A percentile compares a stretch with the other conserved stretches of the same genome.
phyloP scores from a whole-genome alignment of 2,797 vertebrate species.

The Myotis daubentonii region DNA sequence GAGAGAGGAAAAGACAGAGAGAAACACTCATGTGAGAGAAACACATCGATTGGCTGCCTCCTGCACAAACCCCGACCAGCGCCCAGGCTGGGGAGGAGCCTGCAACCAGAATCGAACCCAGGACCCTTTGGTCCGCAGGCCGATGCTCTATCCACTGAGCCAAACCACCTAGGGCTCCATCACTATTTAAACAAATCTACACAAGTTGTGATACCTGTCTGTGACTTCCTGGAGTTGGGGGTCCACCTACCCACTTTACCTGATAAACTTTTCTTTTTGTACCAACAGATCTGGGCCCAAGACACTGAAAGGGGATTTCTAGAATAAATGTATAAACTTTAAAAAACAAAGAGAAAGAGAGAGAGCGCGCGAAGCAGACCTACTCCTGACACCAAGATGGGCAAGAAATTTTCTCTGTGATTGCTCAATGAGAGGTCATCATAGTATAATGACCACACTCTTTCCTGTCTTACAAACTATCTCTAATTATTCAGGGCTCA shows the following conservation, averaged over 20 bases:
- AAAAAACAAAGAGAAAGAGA: not conserved
- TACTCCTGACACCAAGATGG: not conserved
- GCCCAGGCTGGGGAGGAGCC: too few species aligned
- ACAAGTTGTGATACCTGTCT: conserved; percentile 64
- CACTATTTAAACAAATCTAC: conserved; percentile 61
- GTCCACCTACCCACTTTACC: conserved; percentile 27
- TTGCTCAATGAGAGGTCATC: not conserved
- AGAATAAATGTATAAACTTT: conserved; percentile 80
- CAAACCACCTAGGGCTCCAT: not conserved
- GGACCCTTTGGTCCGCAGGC: too few species aligned
- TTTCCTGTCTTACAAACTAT: conserved; percentile 5
- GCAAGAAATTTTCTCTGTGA: not conserved
- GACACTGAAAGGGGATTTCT: conserved; percentile 78
- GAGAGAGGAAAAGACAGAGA: too few species aligned
- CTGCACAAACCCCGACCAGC: too few species aligned
- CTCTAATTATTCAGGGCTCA: not conserved
- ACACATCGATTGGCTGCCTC: too few species aligned
- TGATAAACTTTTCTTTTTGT: conserved; percentile 76
- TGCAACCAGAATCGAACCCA: too few species aligned
- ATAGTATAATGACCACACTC: not conserved
- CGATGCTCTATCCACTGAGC: too few species aligned
- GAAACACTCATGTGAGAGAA: too few species aligned
- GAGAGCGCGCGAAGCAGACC: not conserved
- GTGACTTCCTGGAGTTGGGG: conserved; percentile 64
- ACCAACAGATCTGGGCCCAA: conserved; percentile 64